These are phyloP conservation scores for Hesperophylax magnus DNA, from an alignment of 1,140 invertebrate genomes.

Conservation along the genomic window DNA sequence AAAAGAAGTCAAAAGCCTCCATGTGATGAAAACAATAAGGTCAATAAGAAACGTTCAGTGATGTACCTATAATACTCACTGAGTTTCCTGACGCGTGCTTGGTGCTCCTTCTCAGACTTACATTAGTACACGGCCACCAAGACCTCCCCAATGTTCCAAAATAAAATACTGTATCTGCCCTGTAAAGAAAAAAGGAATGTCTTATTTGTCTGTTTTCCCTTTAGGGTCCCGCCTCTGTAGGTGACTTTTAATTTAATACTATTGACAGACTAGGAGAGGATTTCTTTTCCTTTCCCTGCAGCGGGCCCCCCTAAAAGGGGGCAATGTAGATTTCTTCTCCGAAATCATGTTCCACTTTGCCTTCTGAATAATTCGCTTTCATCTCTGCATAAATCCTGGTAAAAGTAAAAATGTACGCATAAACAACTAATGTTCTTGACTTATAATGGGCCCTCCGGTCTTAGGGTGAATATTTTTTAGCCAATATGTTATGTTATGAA, in stretches of 20 bases:
- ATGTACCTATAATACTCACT: too few species aligned
- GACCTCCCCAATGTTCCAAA: background rate
- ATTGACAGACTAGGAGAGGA: conserved; percentile 39
- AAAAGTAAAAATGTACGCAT: conserved; percentile 39
- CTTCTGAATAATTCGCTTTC: conserved; percentile 48
- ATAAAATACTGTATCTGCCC: background rate
- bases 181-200: conserved; percentile 20
- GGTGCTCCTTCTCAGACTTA: too few species aligned
- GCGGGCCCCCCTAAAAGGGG: background rate
- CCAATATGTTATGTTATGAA: background rate
- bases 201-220: conserved; percentile 22
- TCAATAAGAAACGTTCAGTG: too few species aligned
- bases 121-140: background rate
- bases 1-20: too few species aligned
- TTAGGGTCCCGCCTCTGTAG: conserved; percentile 4
- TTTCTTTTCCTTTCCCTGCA: conserved; percentile 20
- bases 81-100: too few species aligned
- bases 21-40: too few species aligned
- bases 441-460: conserved; percentile 3
- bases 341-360: conserved; percentile 22
- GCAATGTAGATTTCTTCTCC: background rate
- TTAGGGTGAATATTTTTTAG: conserved; percentile 11
- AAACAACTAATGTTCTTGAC: conserved; percentile 39
- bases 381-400: conserved; percentile 36
- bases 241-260: conserved; percentile 40